Evolutionary conservation across 2,797 vertebrate species (phyloP), one percentile per base, ranked within the genome.

Genomic region (Sandelia bainsii): DNA sequence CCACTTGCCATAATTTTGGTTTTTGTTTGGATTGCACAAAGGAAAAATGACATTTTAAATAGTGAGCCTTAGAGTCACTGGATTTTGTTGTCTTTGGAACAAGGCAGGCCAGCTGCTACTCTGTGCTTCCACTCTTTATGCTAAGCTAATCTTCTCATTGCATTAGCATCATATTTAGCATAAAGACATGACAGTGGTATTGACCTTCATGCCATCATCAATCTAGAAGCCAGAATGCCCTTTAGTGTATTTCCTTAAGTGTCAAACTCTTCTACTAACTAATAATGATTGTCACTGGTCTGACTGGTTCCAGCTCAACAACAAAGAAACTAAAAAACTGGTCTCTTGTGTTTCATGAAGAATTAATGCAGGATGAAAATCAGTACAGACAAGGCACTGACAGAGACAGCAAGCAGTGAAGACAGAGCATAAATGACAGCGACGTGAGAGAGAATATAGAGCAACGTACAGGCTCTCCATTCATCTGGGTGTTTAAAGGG

Each of bases 401-500:
- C 6, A 25, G 17, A 58, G 6, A 23, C 25, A 10, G 40, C 0
- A 1, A 20, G 29, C 0, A 37, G 11, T 2, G 8, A 56, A 48
- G 52, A 34, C 25, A 34, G 16, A 27, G 12, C 5, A 20, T 27
- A 11, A 49, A 22, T 27, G 48, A 53, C n/a, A n/a, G n/a, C n/a
- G n/a, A n/a, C n/a, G n/a, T 19, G 20, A 65, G 14, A 20, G 4
- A 25, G n/a, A 16, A 14, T 32, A 49, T 12, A 64, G 27, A 67
- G 0, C 13, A 54, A 88, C 98, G 89, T 93, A 99, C 98, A 99
- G 11, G 98, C 95, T 93, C 98, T 96, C 98, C 98, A 99, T 72
- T 98, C 97, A 76, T 99, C 98, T 0, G 98, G 98, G 91, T 99
- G 98, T 84, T 99, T 99, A 81, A 99, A 99, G 77, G 98, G 98